phyloP scores from a whole-genome alignment of 2,888 invertebrate species.

The Idaea dimidiata region DNA sequence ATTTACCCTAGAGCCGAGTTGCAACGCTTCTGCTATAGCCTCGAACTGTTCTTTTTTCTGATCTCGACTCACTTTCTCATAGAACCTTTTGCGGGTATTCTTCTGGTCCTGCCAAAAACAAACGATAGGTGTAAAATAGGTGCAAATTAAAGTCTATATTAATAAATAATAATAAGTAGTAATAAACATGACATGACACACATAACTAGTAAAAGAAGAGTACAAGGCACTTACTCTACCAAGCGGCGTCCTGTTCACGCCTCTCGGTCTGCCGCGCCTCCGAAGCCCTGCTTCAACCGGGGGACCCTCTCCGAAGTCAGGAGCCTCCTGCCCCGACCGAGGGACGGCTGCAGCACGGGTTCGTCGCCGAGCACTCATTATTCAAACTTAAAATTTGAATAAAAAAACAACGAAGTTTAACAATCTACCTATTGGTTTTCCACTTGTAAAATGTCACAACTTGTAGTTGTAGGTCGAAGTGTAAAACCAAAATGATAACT shows the following conservation, averaged over 20 bases:
- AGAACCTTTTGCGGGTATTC: no score
- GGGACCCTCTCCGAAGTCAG: background rate
- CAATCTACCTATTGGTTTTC: no score
- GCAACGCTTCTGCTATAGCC: no score
- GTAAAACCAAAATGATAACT: no score
- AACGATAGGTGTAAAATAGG: background rate
- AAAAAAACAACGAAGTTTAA: no score
- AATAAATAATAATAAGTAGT: background rate
- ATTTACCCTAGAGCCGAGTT: no score
- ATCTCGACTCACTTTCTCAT: no score
- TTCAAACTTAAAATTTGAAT: background rate
- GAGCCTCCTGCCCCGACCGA: background rate
- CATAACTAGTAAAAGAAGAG: background rate
- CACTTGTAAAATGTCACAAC: no score
- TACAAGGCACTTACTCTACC: constrained; percentile 46
- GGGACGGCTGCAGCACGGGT: background rate
- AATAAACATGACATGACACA: background rate
- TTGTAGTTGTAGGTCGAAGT: no score
- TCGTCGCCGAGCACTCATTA: background rate
- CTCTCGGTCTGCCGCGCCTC: constrained; percentile 46
- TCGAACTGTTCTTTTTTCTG: no score
- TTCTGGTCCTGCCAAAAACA: no score
- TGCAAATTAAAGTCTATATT: background rate
- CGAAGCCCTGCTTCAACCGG: constrained; percentile 9
- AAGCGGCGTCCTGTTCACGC: constrained; percentile 44